Evolutionary conservation across 1,140 invertebrate genomes (phyloP), one percentile per base, ranked within the genome.

Genomic region (Diorhabda sublineata): DNA sequence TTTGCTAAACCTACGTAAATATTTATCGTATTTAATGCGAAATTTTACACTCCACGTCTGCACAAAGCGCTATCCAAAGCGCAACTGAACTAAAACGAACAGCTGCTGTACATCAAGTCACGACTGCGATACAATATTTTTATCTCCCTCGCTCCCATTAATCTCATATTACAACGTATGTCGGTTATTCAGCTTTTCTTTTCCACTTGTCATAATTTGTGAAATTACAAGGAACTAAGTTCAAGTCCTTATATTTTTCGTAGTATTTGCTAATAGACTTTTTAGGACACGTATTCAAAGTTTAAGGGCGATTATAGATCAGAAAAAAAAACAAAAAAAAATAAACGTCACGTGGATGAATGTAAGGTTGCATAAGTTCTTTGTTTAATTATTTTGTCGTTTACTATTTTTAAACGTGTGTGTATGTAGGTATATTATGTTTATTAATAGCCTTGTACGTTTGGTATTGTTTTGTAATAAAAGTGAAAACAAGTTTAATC

Each of bases 81-180:
- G 75, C 72, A 71, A 77, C 76, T 79, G 71, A 75, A 52, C 47
- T 52, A 52, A 74, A 77, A 69, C 69, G 71, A 71, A 58, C 11
- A 67, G 61, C 59, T 60, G n/a, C 58, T 43, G 45, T 8, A 6
- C 42, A 11, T 59, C 58, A 47, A 67, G 65, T 47, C 5, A 43
- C 42, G 65, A 67, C 65, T 8, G 4, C 6, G 11, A 7, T 11
- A 5, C 3, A 9, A 45, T 26, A 42, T 43, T 8, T 26, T 11
- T 42, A 41, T 45, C 57, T 59, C 45, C 11, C 9, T 67, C 43
- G 6, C 5, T 3, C 11, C 11, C 26, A 45, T n/a, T 8, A 5
- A 11, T 5, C 26, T 44, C n/a, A 7, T 11, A 57, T 9, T 2
- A 26, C 5, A 43, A 47, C 65, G 65, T 67, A 59, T 7, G 65